A percentile compares a stretch with the other conserved stretches of the same genome.
Evolutionary conservation across 2,113 vertebrate genomes (phyloP).

Genomic region (Notarius quadriscutis): DNA sequence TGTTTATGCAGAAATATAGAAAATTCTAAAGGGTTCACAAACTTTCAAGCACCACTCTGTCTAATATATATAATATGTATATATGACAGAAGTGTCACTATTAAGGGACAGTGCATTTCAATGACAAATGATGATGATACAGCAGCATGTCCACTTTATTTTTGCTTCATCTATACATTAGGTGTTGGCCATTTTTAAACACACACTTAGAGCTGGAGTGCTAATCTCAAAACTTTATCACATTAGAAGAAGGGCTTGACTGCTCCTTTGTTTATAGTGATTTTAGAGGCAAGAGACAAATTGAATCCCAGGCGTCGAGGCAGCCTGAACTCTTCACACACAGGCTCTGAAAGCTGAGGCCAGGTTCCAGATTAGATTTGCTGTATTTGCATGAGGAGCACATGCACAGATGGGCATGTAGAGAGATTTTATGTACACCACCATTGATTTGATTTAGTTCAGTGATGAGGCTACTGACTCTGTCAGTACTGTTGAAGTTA

Average conservation of each 20-base stretch:
- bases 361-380: constrained; percentile 8
- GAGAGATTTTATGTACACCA: not conserved
- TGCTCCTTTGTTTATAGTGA: not conserved
- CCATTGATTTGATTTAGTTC: not conserved
- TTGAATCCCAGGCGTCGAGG: not conserved
- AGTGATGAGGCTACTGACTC: not conserved
- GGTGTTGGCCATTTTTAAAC: not conserved
- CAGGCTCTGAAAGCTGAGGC: not conserved
- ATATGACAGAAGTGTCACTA: not conserved
- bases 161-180: not conserved
- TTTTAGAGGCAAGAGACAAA: not conserved
- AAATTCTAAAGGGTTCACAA: too few relatives aligned
- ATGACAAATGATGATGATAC: not conserved
- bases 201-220: not conserved
- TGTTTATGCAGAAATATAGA: too few relatives aligned
- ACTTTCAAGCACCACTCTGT: too few relatives aligned
- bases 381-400: not conserved
- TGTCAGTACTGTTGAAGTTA: not conserved
- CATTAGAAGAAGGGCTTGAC: not conserved
- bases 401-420: not conserved
- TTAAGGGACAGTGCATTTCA: not conserved
- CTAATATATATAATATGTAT: too few relatives aligned
- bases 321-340: not conserved
- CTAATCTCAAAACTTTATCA: not conserved
- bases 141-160: not conserved